Base-by-base conservation (phyloP, 2,888 invertebrate species). In the Gryllus longicercus region DNA sequence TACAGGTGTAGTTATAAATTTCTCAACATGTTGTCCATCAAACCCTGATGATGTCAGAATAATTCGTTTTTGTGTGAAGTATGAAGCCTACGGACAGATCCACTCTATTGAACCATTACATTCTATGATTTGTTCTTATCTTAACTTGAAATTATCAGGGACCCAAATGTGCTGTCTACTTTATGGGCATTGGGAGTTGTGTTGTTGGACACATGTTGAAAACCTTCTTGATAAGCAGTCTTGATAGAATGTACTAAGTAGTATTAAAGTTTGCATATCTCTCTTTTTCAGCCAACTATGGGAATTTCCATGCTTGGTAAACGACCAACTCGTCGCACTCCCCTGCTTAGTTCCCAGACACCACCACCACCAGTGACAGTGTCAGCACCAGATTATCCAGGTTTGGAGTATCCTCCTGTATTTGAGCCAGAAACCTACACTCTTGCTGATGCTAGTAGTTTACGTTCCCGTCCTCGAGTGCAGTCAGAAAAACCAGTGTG, bases 401-500 rank as follows among this genome's bases (percentile, higher is more conserved):
- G 94, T 85, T 90, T 95, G 87, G 93, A 94, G 87, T 95, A 95
- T 86, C 95, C 95, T 77, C 95, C 95, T 78, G 93, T 95, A 63
- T 95, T 95, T 88, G 94, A 94, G 87, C 91, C 95, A 0, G 95
- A 95, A 88, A 94, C 93, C 0, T 95, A 95, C 88, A 93, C 94
- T 79, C 90, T 95, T 81, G 90, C 89, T 12, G 89, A 90, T 85
- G 91, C 88, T 79, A 87, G 86, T 85, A 88, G 86, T 84, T 79
- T 82, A 85, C 79, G 82, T 16, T 81, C 81, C 21, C 81, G 80
- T 50, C 8, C 78, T 23, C 51, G 38, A 63, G 21, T 18, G 50
- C 38, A 49, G 18, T 14, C 77, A 49, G 38, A 38, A n/a, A 77
- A 77, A 50, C 49, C 38, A 78, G 63, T 23, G 63, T 63, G 18